Base-by-base conservation (phyloP, 2,113 vertebrate genomes). In the Dermatemys mawii region DNA sequence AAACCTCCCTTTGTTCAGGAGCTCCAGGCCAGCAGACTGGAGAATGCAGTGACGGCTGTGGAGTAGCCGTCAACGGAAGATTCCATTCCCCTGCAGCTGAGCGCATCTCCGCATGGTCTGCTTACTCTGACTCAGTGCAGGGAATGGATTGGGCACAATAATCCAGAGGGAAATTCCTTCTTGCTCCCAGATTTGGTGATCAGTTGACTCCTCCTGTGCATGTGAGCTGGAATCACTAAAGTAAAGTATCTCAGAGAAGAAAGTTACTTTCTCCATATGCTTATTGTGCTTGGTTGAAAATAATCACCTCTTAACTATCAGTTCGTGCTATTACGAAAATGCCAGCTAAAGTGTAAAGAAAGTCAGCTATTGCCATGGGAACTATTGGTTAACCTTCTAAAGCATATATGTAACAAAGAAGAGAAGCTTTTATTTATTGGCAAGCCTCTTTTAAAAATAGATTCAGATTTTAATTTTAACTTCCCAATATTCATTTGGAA, bases 291-390 rank as follows among this genome's bases (percentile, higher is more conserved):
- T 41, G 22, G n/a, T 38, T 54, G n/a, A 53, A 81, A 81, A 35
- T 24, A 11, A 54, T 24, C 3, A 3, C 38, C 50, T 81, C 79
- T 26, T 26, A 54, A 17, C 10, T 3, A 55, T 51, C 14, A 16
- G 8, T 27, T 54, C 9, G 46, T 41, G 24, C 14, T 55, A 11
- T 29, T 55, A 41, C 24, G 1, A 16, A 55, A n/a, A 55, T 1
- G 12, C 3, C 73, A 8, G 35, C 60, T 53, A 49, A 54, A 81
- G 51, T 19, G 49, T 41, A 46, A 3, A 51, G 80, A 11, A 80
- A 81, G 53, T 3, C 26, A 67, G 1, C 9, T 53, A 5, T 85
- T 85, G 7, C 0, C 0, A 3, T 32, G 29, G 60, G 38, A 60
- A 17, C n/a, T 63, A 1, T 24, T 35, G 13, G 11, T 38, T 86